Evolutionary conservation across 2,888 invertebrate species (phyloP).

Genomic region (Chaitophorus viminalis): DNA sequence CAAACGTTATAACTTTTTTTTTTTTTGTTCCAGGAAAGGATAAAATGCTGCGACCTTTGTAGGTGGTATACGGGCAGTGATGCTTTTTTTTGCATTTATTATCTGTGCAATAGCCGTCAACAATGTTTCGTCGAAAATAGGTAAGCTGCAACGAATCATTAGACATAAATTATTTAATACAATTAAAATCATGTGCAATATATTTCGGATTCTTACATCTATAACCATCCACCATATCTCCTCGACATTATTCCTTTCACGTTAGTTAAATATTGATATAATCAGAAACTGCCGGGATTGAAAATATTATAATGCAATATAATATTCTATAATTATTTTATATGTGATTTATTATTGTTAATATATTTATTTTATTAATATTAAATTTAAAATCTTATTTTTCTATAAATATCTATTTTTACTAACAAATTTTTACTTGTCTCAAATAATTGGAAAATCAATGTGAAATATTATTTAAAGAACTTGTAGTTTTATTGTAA

Average conservation of each 20-base stretch:
- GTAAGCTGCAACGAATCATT: slow-evolving; percentile 25
- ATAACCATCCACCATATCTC: background rate
- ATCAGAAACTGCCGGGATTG: background rate
- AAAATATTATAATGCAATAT: background rate
- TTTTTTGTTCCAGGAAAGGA: slow-evolving; percentile 41
- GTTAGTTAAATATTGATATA: background rate
- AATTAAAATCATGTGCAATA: background rate
- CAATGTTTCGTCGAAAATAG: slow-evolving; percentile 48
- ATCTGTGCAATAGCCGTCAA: slow-evolving; percentile 46
- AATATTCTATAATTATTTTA: too few species aligned
- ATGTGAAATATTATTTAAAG: too few species aligned
- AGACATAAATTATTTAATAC: background rate
- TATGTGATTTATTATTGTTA: too few species aligned
- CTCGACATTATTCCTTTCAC: background rate
- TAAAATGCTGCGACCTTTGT: slow-evolving; percentile 58
- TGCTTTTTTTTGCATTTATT: slow-evolving; percentile 56
- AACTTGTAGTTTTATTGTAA: too few species aligned
- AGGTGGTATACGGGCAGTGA: slow-evolving; percentile 55
- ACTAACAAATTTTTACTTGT: too few species aligned
- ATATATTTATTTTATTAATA: too few species aligned
- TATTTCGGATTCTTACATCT: background rate
- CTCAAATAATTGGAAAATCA: too few species aligned
- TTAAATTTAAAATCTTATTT: too few species aligned
- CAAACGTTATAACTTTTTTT: slow-evolving; percentile 46
- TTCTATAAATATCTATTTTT: too few species aligned